These are phyloP conservation scores for Brachionus rotundiformis DNA, from an alignment of 1,140 invertebrate species.

Conservation along the genomic window DNA sequence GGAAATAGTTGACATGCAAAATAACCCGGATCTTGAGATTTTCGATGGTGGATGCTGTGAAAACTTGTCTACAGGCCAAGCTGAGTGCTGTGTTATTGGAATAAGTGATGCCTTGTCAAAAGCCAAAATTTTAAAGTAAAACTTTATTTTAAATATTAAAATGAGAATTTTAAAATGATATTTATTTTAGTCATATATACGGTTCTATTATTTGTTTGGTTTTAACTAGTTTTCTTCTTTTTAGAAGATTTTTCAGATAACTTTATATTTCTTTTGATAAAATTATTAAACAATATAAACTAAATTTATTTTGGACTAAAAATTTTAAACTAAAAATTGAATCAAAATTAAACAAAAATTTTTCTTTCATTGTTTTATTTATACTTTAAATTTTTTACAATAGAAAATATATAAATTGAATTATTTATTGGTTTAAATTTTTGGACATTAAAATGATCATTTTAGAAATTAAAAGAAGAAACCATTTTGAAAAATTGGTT, in stretches of 20 bases:
- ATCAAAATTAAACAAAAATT: neutral
- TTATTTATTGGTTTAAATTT: neutral
- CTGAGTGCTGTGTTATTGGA: conserved; percentile 19
- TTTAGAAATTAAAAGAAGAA: neutral
- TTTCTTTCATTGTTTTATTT: neutral
- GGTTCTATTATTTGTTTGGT: neutral
- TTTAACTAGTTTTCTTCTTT: neutral
- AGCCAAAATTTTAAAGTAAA: conserved; percentile 25
- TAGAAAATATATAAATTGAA: neutral
- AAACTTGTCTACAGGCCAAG: neutral
- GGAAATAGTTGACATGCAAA: neutral
- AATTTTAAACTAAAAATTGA: no score
- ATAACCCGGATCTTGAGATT: neutral
- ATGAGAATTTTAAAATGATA: neutral
- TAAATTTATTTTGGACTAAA: no score
- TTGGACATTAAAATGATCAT: neutral
- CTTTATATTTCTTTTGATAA: no score
- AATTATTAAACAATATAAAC: no score
- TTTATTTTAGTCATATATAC: neutral
- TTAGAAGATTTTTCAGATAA: no score
- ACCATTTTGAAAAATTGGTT: neutral
- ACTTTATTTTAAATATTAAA: neutral
- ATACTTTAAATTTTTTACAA: neutral
- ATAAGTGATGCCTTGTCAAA: conserved; percentile 10
- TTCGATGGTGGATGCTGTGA: conserved; percentile 40